Evolutionary conservation across 1,140 invertebrate species (phyloP).

Genomic region (Chrysoperla carnea): DNA sequence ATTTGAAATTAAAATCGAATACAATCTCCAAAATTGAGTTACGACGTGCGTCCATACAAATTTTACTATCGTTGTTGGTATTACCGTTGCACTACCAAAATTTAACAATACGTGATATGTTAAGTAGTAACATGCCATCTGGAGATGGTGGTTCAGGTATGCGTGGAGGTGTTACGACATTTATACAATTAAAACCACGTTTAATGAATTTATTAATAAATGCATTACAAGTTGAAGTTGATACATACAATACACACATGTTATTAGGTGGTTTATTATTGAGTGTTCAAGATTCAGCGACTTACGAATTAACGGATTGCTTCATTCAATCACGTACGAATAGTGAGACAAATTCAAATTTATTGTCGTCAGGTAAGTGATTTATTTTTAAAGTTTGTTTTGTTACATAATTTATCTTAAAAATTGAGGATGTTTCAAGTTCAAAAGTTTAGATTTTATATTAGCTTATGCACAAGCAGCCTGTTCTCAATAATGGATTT

Average conservation of each 20-base stretch:
- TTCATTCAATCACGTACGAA: constrained; percentile 30
- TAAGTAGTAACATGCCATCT: constrained; percentile 12
- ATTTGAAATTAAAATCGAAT: constrained; percentile 43
- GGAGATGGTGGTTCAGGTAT: constrained; percentile 3
- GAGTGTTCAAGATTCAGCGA: constrained; percentile 65
- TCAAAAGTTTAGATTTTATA: too few species aligned
- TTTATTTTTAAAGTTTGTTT: background rate
- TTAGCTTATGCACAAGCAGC: background rate
- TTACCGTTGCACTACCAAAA: constrained; percentile 84
- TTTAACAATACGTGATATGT: constrained; percentile 56
- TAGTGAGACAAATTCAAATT: constrained; percentile 39
- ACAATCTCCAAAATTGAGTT: constrained; percentile 58
- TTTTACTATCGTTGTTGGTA: constrained; percentile 74
- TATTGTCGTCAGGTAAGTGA: constrained; percentile 49
- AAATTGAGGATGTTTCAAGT: too few species aligned
- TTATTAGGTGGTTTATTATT: constrained; percentile 62
- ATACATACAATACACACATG: constrained; percentile 81
- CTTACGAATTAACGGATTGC: constrained; percentile 52
- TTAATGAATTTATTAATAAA: constrained; percentile 75
- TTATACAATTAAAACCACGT: constrained; percentile 61
- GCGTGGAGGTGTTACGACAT: constrained; percentile 34
- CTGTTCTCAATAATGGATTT: too few species aligned
- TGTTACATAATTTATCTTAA: too few species aligned
- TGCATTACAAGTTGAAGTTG: constrained; percentile 69
- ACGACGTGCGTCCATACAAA: constrained; percentile 74